Evolutionary conservation across 1,140 invertebrate genomes (phyloP).

Genomic region (Drosophila elegans): DNA sequence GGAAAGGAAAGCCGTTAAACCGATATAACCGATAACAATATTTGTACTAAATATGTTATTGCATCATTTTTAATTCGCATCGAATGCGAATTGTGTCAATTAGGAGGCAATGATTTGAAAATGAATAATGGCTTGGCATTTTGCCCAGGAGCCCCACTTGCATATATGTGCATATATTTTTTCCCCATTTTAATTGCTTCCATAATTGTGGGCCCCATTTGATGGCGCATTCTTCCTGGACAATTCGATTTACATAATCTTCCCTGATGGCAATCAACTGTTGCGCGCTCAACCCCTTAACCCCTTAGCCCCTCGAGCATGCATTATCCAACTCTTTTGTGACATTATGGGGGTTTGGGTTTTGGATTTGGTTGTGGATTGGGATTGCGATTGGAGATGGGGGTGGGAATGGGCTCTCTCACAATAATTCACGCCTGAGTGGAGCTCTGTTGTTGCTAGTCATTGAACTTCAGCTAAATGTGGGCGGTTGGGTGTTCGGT

Average conservation of each 20-base stretch:
- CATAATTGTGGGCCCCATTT: conserved; percentile 57
- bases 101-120: neutral
- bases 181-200: conserved; percentile 34
- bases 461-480: conserved; percentile 73
- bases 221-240: conserved; percentile 49
- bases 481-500: conserved; percentile 13
- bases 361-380: conserved; percentile 4
- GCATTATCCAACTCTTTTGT: conserved; percentile 62
- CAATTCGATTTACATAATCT: conserved; percentile 79
- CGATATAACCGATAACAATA: no score
- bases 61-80: neutral
- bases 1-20: no score
- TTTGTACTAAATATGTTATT: no score
- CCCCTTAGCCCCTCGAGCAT: conserved; percentile 3
- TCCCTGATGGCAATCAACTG: conserved; percentile 71
- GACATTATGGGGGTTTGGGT: conserved; percentile 30
- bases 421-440: conserved; percentile 75
- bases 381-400: neutral
- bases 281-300: conserved; percentile 40
- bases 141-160: neutral
- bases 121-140: conserved; percentile 4
- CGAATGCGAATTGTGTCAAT: neutral
- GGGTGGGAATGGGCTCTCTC: conserved; percentile 18
- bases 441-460: conserved; percentile 67
- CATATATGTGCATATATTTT: conserved; percentile 5